Evolutionary conservation across 2,113 vertebrate species (phyloP).

Genomic region (Corydoras maculifer): DNA sequence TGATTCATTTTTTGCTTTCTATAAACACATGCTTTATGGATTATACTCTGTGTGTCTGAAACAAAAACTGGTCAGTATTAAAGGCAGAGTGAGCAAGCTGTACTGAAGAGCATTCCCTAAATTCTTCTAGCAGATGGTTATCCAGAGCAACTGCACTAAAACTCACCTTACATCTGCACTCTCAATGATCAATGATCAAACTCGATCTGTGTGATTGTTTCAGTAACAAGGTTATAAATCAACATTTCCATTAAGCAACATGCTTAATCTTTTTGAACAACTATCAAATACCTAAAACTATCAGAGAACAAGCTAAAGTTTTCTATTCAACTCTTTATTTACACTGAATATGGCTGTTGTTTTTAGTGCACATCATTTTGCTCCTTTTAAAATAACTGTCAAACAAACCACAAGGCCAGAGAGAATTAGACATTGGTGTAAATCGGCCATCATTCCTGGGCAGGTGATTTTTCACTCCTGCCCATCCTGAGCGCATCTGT

Average conservation of each 20-base stretch:
- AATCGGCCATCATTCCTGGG: not conserved
- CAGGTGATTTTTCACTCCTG: slow-evolving; percentile 9
- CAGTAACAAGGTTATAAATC: no score
- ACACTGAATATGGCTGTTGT: no score
- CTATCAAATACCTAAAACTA: no score
- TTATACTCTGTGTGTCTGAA: slow-evolving; percentile 20
- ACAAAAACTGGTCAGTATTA: slow-evolving; percentile 17
- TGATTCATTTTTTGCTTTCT: not conserved
- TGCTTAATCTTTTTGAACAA: no score
- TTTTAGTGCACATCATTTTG: no score
- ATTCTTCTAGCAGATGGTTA: slow-evolving; percentile 19
- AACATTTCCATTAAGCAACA: no score
- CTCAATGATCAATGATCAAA: no score
- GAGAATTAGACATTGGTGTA: not conserved
- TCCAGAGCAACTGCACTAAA: not conserved
- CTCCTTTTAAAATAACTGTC: slow-evolving; percentile 22
- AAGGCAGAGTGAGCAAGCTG: slow-evolving; percentile 14
- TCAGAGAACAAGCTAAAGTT: no score
- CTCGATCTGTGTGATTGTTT: no score
- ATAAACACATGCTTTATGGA: not conserved
- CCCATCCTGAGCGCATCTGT: slow-evolving; percentile 23
- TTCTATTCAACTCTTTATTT: no score
- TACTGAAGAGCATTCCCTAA: slow-evolving; percentile 22
- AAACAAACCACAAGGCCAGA: slow-evolving; percentile 2
- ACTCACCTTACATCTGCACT: not conserved